These are phyloP conservation scores for Clistopyga incitator DNA, from an alignment of 2,888 invertebrate species.

Conservation along the genomic window DNA sequence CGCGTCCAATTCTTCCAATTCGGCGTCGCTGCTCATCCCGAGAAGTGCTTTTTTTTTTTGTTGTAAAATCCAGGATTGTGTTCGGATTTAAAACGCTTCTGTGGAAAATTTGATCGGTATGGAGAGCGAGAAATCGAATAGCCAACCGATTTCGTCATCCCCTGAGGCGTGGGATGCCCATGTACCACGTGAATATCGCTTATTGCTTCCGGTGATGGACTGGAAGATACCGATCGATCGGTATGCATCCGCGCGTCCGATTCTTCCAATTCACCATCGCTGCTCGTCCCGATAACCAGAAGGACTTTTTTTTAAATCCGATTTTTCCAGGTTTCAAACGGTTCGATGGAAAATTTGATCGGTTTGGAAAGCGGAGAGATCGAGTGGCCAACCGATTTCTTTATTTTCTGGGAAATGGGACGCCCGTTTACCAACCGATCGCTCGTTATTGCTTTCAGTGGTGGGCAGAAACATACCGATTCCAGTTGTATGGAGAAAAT, in stretches of 20 bases:
- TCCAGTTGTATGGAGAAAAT: not conserved
- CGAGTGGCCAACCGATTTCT: not conserved
- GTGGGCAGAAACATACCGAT: too few relatives aligned
- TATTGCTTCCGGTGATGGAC: too few relatives aligned
- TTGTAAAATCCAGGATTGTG: not conserved
- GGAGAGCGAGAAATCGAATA: not conserved
- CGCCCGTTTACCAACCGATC: too few relatives aligned
- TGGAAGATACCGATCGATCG: too few relatives aligned
- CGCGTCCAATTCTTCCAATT: constrained; percentile 33
- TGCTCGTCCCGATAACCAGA: not conserved
- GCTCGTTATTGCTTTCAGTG: too few relatives aligned
- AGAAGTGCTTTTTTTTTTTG: not conserved
- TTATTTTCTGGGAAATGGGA: too few relatives aligned
- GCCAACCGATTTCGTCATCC: not conserved
- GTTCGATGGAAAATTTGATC: not conserved
- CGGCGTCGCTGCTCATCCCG: constrained; percentile 1
- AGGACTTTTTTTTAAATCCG: not conserved
- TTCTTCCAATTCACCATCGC: not conserved
- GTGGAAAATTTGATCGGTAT: not conserved
- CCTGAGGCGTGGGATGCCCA: too few relatives aligned
- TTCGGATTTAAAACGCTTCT: not conserved
- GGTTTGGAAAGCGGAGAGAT: not conserved
- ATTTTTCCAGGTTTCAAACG: not conserved
- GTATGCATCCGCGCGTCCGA: too few relatives aligned
- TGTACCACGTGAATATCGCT: too few relatives aligned